Percentiles rank a stretch among this genome's conserved stretches.
phyloP scores from a whole-genome alignment of 2,797 vertebrate species.

The Borostomias antarcticus region DNA sequence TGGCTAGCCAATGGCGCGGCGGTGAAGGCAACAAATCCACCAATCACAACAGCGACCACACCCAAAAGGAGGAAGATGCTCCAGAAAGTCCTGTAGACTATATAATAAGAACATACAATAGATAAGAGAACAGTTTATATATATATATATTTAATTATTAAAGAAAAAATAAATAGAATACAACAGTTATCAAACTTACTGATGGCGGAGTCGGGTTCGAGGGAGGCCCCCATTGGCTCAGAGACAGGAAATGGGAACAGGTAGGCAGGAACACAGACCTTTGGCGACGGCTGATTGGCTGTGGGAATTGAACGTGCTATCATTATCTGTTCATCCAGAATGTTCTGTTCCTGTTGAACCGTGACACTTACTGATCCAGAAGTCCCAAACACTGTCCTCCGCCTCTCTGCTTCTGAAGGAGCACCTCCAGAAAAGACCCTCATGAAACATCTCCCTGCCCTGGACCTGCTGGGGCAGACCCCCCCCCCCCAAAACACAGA shows the following conservation, averaged over 20 bases:
- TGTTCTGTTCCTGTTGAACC: neutral
- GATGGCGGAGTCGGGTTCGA: constrained; percentile 75
- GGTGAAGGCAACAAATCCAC: constrained; percentile 83
- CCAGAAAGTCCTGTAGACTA: constrained; percentile 88
- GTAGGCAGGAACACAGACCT: constrained; percentile 83
- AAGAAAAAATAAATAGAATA: too few relatives aligned
- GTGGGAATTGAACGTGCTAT: constrained; percentile 24
- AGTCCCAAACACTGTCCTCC: constrained; percentile 72
- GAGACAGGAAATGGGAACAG: constrained; percentile 81
- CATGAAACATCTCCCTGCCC: constrained; percentile 75
- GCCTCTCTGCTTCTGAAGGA: constrained; percentile 71
- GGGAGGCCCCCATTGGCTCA: constrained; percentile 48
- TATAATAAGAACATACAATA: too few relatives aligned
- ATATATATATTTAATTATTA: too few relatives aligned
- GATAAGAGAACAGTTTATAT: too few relatives aligned
- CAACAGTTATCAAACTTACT: too few relatives aligned
- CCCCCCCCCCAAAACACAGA: constrained; percentile 26
- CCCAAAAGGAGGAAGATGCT: constrained; percentile 82
- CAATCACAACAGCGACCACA: constrained; percentile 69
- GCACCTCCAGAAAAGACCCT: constrained; percentile 89
- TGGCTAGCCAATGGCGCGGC: constrained; percentile 82
- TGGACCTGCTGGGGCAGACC: neutral
- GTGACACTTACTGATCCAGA: constrained; percentile 91
- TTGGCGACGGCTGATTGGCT: constrained; percentile 82
- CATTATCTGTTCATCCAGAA: constrained; percentile 1